Evolutionary conservation across 2,888 invertebrate species (phyloP).

Genomic region (Chelonus formosanus): DNA sequence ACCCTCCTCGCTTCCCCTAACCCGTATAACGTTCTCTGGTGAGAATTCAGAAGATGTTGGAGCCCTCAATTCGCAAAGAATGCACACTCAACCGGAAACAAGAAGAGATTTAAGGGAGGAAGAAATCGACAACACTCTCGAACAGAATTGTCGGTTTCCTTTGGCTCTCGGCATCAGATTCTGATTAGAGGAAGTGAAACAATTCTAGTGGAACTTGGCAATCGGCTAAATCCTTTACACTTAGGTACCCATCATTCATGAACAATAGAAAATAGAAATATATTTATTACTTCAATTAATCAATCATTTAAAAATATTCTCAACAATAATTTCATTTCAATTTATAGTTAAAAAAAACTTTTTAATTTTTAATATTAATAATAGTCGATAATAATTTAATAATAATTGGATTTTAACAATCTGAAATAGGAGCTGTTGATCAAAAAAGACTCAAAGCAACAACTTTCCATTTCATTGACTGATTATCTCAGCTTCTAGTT

Average conservation of each 20-base stretch:
- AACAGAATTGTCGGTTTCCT: constrained; percentile 30
- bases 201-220: constrained; percentile 17
- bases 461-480: too few relatives aligned
- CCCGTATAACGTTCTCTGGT: constrained; percentile 10
- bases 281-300: too few relatives aligned
- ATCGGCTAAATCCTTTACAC: constrained; percentile 13
- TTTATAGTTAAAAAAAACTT: too few relatives aligned
- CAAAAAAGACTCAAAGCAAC: too few relatives aligned
- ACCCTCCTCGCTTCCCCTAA: neutral
- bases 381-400: too few relatives aligned
- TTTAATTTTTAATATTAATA: too few relatives aligned
- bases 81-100: constrained; percentile 43
- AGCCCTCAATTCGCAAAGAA: constrained; percentile 33
- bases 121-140: constrained; percentile 20
- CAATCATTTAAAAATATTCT: too few relatives aligned
- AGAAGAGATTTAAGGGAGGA: constrained; percentile 25
- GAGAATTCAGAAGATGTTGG: constrained; percentile 11
- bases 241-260: neutral
- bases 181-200: constrained; percentile 22
- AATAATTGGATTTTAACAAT: too few relatives aligned
- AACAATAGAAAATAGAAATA: neutral
- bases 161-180: constrained; percentile 7
- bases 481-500: too few relatives aligned
- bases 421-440: too few relatives aligned
- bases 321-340: too few relatives aligned